Conservation (phyloP, 2,113 vertebrate species). For the Arenaria interpres region DNA sequence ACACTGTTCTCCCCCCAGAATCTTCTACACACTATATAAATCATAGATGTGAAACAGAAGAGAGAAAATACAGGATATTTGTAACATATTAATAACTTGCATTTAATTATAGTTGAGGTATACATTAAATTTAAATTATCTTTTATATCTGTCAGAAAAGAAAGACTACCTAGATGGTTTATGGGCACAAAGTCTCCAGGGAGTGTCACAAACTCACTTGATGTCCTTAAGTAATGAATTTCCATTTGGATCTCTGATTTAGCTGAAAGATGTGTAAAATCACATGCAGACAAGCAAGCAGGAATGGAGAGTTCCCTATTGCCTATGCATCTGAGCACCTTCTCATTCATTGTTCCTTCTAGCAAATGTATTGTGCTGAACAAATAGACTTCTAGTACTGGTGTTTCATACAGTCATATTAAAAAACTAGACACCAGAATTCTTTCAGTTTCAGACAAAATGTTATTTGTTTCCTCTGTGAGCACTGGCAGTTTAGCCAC, state of each 20-base stretch:
- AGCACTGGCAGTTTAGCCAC: neutral
- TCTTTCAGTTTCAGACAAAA: neutral
- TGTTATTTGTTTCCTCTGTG: neutral
- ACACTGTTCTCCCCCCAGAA: neutral
- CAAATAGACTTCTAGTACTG: neutral
- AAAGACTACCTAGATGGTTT: slow-evolving; percentile 49
- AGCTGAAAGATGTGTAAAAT: neutral
- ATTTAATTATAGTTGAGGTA: slow-evolving; percentile 63
- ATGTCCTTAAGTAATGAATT: slow-evolving; percentile 40
- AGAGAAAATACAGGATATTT: neutral
- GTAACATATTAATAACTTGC: slow-evolving; percentile 5
- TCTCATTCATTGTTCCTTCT: neutral
- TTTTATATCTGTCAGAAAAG: slow-evolving; percentile 57
- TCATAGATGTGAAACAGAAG: neutral
- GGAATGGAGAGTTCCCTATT: neutral
- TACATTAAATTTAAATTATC: slow-evolving; percentile 64
- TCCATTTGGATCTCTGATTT: slow-evolving; percentile 34
- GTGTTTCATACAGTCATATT: neutral
- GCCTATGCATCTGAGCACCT: neutral
- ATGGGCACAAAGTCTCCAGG: slow-evolving; percentile 38
- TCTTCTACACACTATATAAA: neutral
- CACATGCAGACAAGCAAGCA: neutral
- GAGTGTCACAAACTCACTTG: slow-evolving; percentile 56
- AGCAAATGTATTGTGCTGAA: neutral
- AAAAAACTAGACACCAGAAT: neutral